Percentiles rank a stretch among this genome's conserved stretches.
These are phyloP conservation scores for Porphyrio hochstetteri DNA, from an alignment of 2,113 vertebrate genomes.

Conservation along the genomic window DNA sequence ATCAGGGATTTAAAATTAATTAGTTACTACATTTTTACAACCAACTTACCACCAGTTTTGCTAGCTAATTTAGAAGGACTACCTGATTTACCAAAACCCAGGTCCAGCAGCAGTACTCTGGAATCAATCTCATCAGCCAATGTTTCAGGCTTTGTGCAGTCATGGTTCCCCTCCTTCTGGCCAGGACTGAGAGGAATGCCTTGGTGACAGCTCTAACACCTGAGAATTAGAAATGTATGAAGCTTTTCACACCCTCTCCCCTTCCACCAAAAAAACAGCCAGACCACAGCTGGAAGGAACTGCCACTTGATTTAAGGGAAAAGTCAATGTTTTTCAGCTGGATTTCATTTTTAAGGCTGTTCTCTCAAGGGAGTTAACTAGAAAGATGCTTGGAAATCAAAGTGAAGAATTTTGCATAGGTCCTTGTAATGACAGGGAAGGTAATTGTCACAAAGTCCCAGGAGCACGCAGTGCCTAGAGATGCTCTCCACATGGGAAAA, in stretches of 20 bases:
- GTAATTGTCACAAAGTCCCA: not conserved
- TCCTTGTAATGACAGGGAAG: not conserved
- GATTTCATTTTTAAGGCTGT: not conserved
- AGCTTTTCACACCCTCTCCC: not conserved
- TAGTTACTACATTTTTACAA: not conserved
- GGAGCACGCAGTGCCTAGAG: not conserved
- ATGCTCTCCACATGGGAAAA: not conserved
- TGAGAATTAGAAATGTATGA: not conserved
- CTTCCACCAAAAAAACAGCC: not conserved
- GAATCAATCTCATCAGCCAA: rapidly evolving
- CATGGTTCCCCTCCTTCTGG: not conserved
- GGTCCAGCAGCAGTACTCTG: not conserved
- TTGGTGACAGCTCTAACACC: not conserved
- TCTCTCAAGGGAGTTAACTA: not conserved
- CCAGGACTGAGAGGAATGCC: not conserved
- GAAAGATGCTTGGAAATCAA: not conserved
- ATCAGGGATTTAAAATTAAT: not conserved
- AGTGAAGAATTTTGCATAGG: not conserved
- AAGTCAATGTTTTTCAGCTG: not conserved
- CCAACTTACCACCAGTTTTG: not conserved
- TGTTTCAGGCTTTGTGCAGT: rapidly evolving
- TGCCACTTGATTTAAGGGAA: not conserved
- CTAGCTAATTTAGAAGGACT: not conserved
- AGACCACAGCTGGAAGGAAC: not conserved
- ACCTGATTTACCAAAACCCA: rapidly evolving